phyloP scores from a whole-genome alignment of 2,797 vertebrate genomes.

The Takifugu rubripes region DNA sequence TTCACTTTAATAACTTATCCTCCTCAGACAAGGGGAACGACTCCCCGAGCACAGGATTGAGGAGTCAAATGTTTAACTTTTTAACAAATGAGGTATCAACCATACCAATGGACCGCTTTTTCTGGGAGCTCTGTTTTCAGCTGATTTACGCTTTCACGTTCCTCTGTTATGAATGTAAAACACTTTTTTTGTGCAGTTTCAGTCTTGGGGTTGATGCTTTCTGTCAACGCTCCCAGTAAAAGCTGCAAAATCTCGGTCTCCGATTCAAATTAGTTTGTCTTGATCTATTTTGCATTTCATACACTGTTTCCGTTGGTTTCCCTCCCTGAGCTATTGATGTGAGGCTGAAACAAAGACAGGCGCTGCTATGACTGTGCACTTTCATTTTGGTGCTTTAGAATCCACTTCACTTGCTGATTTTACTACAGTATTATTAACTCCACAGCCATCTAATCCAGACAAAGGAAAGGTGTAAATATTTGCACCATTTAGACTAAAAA shows the following conservation, averaged over 20 bases:
- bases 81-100: conserved; percentile 27
- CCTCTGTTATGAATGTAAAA: conserved; percentile 27
- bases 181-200: conserved; percentile 2
- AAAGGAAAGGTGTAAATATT: conserved; percentile 1
- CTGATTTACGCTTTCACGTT: conserved; percentile 3
- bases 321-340: no score
- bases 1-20: conserved; percentile 49
- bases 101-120: conserved; percentile 19
- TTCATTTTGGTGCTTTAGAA: conserved; percentile 7
- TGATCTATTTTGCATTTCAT: no score
- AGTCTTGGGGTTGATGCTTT: conserved; percentile 14
- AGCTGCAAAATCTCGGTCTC: no score
- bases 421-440: conserved; percentile 6
- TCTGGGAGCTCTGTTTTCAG: conserved; percentile 41
- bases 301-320: no score
- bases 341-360: no score
- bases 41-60: conserved; percentile 5
- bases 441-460: conserved; percentile 9
- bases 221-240: no score
- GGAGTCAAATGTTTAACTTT: conserved; percentile 18
- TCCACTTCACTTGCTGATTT: conserved; percentile 7
- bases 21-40: conserved; percentile 1
- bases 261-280: no score
- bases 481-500: background rate
- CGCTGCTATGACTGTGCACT: background rate